These are phyloP conservation scores for Xestia c-nigrum DNA, from an alignment of 2,888 invertebrate species.

Conservation along the genomic window DNA sequence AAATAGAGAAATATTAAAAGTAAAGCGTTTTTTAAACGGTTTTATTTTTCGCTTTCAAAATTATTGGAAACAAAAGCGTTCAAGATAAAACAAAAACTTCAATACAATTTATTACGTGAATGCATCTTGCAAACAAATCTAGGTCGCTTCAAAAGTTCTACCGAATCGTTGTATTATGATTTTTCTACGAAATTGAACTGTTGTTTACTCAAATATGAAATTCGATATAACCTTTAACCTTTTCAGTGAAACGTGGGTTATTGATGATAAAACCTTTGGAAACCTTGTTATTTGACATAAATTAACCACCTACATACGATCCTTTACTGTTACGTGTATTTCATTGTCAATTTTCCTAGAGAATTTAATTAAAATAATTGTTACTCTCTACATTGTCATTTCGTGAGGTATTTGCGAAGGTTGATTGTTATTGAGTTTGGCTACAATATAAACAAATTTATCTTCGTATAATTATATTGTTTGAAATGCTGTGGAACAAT, in stretches of 20 bases:
- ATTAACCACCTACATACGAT: neutral
- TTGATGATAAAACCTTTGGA: conserved; percentile 25
- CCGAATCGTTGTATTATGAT: conserved; percentile 11
- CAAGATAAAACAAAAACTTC: conserved; percentile 16
- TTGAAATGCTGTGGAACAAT: conserved; percentile 24
- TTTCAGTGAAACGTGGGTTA: conserved; percentile 2
- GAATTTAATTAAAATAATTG: conserved; percentile 43
- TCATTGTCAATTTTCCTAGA: conserved; percentile 11
- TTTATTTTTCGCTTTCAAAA: neutral
- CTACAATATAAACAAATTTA: conserved; percentile 39
- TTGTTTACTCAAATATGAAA: conserved; percentile 19
- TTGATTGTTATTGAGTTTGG: conserved; percentile 23
- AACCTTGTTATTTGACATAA: conserved; percentile 5
- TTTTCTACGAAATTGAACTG: conserved; percentile 8
- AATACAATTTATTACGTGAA: neutral
- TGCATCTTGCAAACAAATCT: conserved; percentile 29
- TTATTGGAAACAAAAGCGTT: conserved; percentile 3
- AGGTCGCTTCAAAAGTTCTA: conserved; percentile 16
- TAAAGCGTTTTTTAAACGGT: too few species aligned
- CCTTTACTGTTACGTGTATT: neutral
- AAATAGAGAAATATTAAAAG: neutral
- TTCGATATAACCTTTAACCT: conserved; percentile 57
- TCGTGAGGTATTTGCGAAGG: neutral
- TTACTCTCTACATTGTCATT: conserved; percentile 25
- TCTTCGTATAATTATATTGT: neutral